A percentile compares a stretch with the other conserved stretches of the same genome.
These are phyloP conservation scores for Brachyistius frenatus DNA, from an alignment of 2,113 vertebrate species.

Conservation along the genomic window DNA sequence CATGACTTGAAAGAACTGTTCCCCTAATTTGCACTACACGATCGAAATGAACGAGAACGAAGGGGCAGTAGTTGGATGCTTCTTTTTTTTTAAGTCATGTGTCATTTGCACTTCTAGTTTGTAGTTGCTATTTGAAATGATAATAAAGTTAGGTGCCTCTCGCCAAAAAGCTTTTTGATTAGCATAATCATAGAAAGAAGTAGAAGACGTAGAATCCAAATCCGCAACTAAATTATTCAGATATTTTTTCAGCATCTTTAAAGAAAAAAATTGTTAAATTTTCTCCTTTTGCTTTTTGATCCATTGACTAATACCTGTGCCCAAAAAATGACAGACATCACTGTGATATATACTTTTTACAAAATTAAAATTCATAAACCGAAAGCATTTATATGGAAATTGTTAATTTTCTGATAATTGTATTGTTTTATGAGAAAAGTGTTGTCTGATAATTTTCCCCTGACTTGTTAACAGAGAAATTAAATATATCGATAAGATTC, in stretches of 20 bases:
- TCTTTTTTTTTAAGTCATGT: slow-evolving; percentile 52
- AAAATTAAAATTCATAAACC: slow-evolving; percentile 64
- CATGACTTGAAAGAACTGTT: slow-evolving; percentile 58
- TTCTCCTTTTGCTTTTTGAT: slow-evolving; percentile 50
- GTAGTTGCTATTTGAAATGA: slow-evolving; percentile 54
- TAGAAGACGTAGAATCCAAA: slow-evolving; percentile 56
- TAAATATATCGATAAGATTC: slow-evolving; percentile 41
- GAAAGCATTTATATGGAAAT: slow-evolving; percentile 70
- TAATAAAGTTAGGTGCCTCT: slow-evolving; percentile 56
- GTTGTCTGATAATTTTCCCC: slow-evolving; percentile 64
- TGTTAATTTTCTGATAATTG: slow-evolving; percentile 61
- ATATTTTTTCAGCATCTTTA: slow-evolving; percentile 50
- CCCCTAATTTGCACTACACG: slow-evolving; percentile 79
- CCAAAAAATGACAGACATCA: slow-evolving; percentile 75
- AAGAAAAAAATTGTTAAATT: slow-evolving; percentile 25
- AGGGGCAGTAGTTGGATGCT: slow-evolving; percentile 54
- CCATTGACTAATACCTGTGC: slow-evolving; percentile 53
- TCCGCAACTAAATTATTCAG: slow-evolving; percentile 22
- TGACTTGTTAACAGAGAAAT: slow-evolving; percentile 41
- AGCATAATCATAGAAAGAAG: slow-evolving; percentile 34
- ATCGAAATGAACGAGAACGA: slow-evolving; percentile 33
- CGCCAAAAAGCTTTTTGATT: slow-evolving; percentile 70
- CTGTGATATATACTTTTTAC: slow-evolving; percentile 81
- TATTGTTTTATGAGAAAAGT: slow-evolving; percentile 59
- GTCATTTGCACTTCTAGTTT: slow-evolving; percentile 68